Percentiles rank a stretch among this genome's conserved stretches.
Evolutionary conservation across 2,113 vertebrate genomes (phyloP).

Genomic region (Clupea harengus): DNA sequence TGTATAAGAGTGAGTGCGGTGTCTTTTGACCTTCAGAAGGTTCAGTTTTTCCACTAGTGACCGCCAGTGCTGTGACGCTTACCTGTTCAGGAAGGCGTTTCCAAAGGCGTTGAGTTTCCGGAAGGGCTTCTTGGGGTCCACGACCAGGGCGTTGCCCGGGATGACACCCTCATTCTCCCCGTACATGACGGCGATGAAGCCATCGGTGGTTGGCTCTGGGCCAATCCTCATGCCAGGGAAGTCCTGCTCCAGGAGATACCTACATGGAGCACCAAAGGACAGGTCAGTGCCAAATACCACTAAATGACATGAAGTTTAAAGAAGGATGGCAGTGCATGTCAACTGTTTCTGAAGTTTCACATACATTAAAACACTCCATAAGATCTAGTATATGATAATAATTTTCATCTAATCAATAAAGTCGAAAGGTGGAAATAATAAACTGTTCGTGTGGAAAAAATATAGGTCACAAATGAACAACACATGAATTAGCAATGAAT

Average conservation of each 20-base stretch:
- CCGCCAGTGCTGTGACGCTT: neutral
- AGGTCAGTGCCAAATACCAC: neutral
- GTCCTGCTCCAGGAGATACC: constrained; percentile 92
- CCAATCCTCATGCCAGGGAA: constrained; percentile 97
- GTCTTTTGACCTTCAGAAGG: neutral
- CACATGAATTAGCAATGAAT: neutral
- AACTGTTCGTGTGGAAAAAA: no score
- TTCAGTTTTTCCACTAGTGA: neutral
- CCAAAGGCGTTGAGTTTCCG: constrained; percentile 93
- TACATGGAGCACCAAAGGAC: constrained; percentile 42
- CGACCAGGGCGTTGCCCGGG: constrained; percentile 93
- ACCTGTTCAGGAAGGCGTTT: constrained; percentile 96
- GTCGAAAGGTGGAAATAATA: no score
- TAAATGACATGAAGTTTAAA: no score
- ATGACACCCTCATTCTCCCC: constrained; percentile 87
- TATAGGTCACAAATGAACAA: neutral
- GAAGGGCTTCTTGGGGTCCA: constrained; percentile 94
- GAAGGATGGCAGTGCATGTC: no score
- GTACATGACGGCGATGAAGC: constrained; percentile 97
- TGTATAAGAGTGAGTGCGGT: no score
- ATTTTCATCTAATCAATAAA: no score
- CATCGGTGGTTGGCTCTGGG: constrained; percentile 94
- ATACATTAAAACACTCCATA: no score
- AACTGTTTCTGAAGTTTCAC: no score
- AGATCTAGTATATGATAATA: no score